These are phyloP conservation scores for Acinonyx jubatus DNA, from an alignment of 2,113 vertebrate genomes.

Conservation along the genomic window DNA sequence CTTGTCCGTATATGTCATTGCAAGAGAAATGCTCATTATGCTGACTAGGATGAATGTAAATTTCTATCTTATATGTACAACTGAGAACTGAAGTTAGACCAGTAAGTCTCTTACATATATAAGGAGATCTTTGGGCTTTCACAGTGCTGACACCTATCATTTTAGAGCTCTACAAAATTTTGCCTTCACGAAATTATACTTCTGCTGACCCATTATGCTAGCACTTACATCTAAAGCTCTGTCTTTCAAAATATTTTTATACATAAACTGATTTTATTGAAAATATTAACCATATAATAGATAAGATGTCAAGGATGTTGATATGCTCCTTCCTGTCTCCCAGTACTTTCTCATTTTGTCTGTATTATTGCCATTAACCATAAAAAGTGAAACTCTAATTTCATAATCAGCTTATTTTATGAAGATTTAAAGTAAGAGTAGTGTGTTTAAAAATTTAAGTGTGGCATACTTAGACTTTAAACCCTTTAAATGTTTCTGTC, in stretches of 20 bases:
- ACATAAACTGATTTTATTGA: neutral
- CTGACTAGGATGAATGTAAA: neutral
- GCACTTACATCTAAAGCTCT: neutral
- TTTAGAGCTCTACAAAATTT: neutral
- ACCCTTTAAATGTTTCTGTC: neutral
- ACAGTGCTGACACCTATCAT: neutral
- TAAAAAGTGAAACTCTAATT: neutral
- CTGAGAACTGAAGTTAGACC: neutral
- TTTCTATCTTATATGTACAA: neutral
- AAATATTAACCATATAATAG: neutral
- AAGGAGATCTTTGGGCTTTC: neutral
- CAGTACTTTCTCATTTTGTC: neutral
- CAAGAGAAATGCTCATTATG: neutral
- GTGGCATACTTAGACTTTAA: neutral
- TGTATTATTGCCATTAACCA: neutral
- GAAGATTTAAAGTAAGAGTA: neutral
- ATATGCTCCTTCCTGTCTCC: neutral
- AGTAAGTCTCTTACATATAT: rapidly evolving
- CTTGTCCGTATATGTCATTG: neutral
- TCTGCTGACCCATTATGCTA: neutral
- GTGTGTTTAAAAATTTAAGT: neutral
- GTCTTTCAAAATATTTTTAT: neutral
- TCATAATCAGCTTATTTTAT: neutral
- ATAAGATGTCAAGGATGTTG: neutral
- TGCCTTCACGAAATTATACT: neutral